Evolutionary conservation across 2,888 invertebrate species (phyloP).

Genomic region (Nemotelus nigrinus): DNA sequence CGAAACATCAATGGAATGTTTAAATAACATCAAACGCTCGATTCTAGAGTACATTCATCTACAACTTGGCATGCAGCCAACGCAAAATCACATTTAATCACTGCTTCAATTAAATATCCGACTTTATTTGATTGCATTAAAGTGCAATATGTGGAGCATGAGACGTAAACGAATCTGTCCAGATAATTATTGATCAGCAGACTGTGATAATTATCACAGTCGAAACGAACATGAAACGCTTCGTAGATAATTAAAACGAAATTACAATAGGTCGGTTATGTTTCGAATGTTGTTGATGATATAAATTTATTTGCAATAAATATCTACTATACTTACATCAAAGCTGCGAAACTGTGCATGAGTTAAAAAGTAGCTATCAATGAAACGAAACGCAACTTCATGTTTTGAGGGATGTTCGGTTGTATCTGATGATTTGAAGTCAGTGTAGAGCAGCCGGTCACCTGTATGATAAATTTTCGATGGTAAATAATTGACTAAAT

Average conservation of each 20-base stretch:
- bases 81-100: neutral
- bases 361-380: slow-evolving; percentile 59
- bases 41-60: neutral
- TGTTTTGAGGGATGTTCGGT: slow-evolving; percentile 53
- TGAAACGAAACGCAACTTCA: slow-evolving; percentile 58
- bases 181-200: too few relatives aligned
- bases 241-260: too few relatives aligned
- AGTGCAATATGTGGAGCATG: neutral
- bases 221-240: too few relatives aligned
- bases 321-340: slow-evolving; percentile 56
- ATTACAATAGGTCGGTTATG: too few relatives aligned
- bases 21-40: too few relatives aligned
- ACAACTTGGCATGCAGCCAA: neutral
- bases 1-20: too few relatives aligned
- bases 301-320: neutral
- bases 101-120: neutral
- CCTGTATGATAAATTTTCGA: slow-evolving; percentile 51
- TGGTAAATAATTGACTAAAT: too few relatives aligned
- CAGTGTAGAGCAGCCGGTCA: slow-evolving; percentile 57
- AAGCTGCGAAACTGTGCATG: slow-evolving; percentile 57
- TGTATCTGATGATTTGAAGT: slow-evolving; percentile 55
- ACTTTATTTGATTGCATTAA: neutral
- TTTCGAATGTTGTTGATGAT: too few relatives aligned
- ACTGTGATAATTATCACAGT: too few relatives aligned
- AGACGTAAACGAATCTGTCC: neutral